Base-by-base conservation (phyloP, 2,888 invertebrate genomes). In the Asteroscopus sphinx region DNA sequence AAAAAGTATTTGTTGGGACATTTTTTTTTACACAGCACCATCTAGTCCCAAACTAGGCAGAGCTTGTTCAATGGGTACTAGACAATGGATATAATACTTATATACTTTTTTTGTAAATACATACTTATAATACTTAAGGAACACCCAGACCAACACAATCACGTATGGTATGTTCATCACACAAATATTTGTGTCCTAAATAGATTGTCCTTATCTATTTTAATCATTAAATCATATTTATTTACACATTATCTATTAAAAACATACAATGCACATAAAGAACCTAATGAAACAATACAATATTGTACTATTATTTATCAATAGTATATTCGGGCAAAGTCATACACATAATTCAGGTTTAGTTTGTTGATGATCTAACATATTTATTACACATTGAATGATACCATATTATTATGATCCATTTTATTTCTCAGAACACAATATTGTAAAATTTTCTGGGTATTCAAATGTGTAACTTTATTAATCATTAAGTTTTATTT, bases 401-500 rank as follows among this genome's bases (percentile, higher is more conserved):
- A 47, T 40, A 51, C 28, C 33, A 46, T 26, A 7, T 41, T 36
- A 21, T 16, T 26, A 7, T 41, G 40, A 21, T 16, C 25, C 36
- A 58, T 37, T 52, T 52, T 42, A 58, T 53, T 67, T 70, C 70
- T 33, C n/a, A 13, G 61, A 54, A 55, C 6, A 30, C 0, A 2
- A 12, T 13, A 12, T 3, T 16, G 7, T 4, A 15, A 16, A 2
- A 21, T 21, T 25, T 44, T 21, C 52, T 17, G 30, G 2, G 33
- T 30, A 35, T 26, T 46, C n/a, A 2, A 11, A 21, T 25, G 13
- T 25, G 37, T 21, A 11, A 17, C 17, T 21, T 21, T 3, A 21
- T 6, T 21, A 21, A n/a, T 3, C 4, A 4, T 21, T 4, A 6
- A 21, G 21, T 21, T 21, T 21, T 21, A 21, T 21, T 1, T 21